These are phyloP conservation scores for Melanotaenia trifasciata DNA, from an alignment of 2,797 vertebrate genomes.

Conservation along the genomic window DNA sequence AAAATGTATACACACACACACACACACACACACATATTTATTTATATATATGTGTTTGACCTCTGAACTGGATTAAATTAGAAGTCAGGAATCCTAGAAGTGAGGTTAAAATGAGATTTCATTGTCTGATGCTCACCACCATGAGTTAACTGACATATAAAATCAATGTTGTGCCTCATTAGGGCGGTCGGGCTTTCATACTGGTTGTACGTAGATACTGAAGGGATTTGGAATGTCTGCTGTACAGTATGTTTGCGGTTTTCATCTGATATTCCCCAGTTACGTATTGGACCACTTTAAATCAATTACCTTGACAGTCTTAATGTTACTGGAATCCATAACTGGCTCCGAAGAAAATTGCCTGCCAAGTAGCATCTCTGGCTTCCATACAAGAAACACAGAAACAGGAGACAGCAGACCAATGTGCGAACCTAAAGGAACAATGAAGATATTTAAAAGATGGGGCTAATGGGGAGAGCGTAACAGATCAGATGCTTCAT, in stretches of 20 bases:
- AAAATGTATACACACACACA: no score
- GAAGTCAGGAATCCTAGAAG: no score
- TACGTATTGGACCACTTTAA: background rate
- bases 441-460: conserved; percentile 56
- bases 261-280: conserved; percentile 2
- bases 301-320: conserved; percentile 3
- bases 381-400: conserved; percentile 4
- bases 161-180: background rate
- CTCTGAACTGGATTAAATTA: no score
- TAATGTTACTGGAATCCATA: background rate
- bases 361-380: conserved; percentile 13
- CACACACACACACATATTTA: no score
- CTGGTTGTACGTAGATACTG: background rate
- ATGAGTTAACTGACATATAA: background rate
- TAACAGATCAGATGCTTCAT: conserved; percentile 26
- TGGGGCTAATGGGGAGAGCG: background rate
- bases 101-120: no score
- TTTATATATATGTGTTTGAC: no score
- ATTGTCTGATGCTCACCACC: background rate
- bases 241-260: conserved; percentile 8
- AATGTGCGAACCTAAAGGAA: conserved; percentile 14
- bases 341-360: background rate
- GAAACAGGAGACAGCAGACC: background rate
- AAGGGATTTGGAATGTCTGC: conserved; percentile 1
- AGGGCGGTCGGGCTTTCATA: background rate